phyloP scores from a whole-genome alignment of 2,888 invertebrate species.

The Frankliniella fusca region DNA sequence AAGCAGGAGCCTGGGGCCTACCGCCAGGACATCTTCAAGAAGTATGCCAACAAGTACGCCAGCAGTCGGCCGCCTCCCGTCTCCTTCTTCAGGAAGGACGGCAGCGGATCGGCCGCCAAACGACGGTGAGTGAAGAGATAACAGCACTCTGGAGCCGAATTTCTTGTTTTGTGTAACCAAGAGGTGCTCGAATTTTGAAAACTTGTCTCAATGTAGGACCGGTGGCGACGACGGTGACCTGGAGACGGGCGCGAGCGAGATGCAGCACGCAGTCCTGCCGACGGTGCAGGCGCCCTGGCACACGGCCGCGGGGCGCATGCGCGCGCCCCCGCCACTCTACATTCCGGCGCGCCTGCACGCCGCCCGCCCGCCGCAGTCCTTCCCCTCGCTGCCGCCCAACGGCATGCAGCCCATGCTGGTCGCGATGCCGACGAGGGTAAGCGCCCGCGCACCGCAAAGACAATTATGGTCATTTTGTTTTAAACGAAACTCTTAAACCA shows the following conservation, averaged over 20 bases:
- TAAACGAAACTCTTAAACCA: too few relatives aligned
- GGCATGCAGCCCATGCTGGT: not conserved
- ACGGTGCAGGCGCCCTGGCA: not conserved
- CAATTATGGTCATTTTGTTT: too few relatives aligned
- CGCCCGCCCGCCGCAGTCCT: not conserved
- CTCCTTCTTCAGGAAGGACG: slow-evolving; percentile 7
- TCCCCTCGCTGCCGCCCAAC: slow-evolving; percentile 12
- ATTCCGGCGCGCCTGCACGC: not conserved
- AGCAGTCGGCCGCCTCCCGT: slow-evolving; percentile 29
- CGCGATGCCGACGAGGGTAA: not conserved
- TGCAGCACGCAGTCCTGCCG: not conserved
- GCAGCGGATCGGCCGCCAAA: not conserved
- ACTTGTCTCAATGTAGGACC: not conserved
- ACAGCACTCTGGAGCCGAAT: too few relatives aligned
- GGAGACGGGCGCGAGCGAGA: not conserved
- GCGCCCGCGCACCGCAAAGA: not conserved
- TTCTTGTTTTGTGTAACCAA: too few relatives aligned
- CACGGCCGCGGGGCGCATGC: not conserved
- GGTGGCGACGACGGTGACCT: not conserved
- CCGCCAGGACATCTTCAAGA: slow-evolving; percentile 21
- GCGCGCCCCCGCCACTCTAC: not conserved
- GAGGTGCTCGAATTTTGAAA: too few relatives aligned
- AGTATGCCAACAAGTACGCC: slow-evolving; percentile 31
- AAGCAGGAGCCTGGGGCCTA: too few relatives aligned
- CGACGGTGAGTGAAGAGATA: not conserved